Base-by-base conservation (phyloP, 2,797 vertebrate species). In the Scomberomorus guttatus region DNA sequence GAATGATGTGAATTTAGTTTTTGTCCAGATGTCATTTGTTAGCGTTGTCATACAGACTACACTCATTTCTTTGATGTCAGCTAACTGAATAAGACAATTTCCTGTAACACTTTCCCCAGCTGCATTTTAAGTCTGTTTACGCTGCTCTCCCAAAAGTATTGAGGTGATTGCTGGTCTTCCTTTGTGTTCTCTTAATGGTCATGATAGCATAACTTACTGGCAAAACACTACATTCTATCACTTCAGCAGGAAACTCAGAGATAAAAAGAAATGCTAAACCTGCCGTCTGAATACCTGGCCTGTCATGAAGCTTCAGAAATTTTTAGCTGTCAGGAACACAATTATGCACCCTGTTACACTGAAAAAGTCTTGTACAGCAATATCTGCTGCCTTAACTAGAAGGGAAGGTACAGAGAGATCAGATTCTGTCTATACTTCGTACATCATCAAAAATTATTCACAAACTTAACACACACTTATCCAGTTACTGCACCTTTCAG, bases 211-310 rank as follows among this genome's bases (percentile, higher is more conserved):
- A 68, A 75, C 13, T 69, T 44, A 37, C 8, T 27, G 14, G 13
- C 42, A 72, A 77, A 80, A 71, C 13, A 29, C 39, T 60, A 13
- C 42, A 22, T 67, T 67, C 18, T 14, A 4, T 9, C 25, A 42
- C 7, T 60, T n/a, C 29, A 42, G 55, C 48, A 15, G 37, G 20
- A 68, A 60, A 27, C 12, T 51, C 11, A 5, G 9, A 65, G 24
- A 64, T 68, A 42, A 76, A 82, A 64, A 44, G 24, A 71, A 80
- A 76, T 70, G 69, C 56, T 11, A 62, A 72, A 57, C 56, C 24
- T 22, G n/a, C 11, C n/a, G 57, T 59, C 29, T 84, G 72, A 66
- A 65, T 39, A 22, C 18, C 67, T 60, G 60, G 65, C 61, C 71
- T 64, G 61, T 24, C 62, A 44, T 27, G 3, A 39, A 37, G 27